These are phyloP conservation scores for Macaca mulatta DNA, from an alignment of 2,113 vertebrate species.

Conservation along the genomic window DNA sequence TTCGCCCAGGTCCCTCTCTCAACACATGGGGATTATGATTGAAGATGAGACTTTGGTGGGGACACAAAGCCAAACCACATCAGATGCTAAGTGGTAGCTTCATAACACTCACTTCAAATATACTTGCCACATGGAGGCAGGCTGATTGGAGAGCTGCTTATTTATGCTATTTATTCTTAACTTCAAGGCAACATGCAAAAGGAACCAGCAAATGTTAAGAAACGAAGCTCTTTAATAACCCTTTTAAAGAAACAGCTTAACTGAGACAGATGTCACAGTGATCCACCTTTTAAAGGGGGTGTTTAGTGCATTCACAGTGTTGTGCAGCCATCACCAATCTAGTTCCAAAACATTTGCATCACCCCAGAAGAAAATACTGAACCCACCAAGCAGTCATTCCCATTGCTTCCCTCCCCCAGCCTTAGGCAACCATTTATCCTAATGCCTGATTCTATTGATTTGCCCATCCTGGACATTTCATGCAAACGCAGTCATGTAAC, in stretches of 20 bases:
- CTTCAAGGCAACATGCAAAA: background rate
- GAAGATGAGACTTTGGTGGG: too few relatives aligned
- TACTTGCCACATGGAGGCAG: background rate
- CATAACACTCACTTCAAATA: rapidly evolving
- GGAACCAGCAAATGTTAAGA: background rate
- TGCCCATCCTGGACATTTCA: background rate
- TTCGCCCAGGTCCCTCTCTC: too few relatives aligned
- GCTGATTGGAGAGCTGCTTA: background rate
- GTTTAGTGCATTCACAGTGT: background rate
- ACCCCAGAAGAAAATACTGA: background rate
- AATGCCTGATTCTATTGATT: background rate
- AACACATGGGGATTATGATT: too few relatives aligned
- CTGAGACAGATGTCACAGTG: background rate
- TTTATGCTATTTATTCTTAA: background rate
- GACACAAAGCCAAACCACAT: too few relatives aligned
- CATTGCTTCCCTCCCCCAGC: rapidly evolving
- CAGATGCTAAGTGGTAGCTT: background rate
- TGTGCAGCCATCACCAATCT: background rate
- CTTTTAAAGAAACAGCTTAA: background rate
- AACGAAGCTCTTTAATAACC: background rate
- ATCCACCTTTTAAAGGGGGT: background rate
- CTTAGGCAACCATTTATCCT: background rate
- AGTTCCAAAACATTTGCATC: background rate
- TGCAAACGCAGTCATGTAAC: background rate
- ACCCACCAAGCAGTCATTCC: too few relatives aligned